phyloP scores from a whole-genome alignment of 2,888 invertebrate species.

The Catocala fraxini region DNA sequence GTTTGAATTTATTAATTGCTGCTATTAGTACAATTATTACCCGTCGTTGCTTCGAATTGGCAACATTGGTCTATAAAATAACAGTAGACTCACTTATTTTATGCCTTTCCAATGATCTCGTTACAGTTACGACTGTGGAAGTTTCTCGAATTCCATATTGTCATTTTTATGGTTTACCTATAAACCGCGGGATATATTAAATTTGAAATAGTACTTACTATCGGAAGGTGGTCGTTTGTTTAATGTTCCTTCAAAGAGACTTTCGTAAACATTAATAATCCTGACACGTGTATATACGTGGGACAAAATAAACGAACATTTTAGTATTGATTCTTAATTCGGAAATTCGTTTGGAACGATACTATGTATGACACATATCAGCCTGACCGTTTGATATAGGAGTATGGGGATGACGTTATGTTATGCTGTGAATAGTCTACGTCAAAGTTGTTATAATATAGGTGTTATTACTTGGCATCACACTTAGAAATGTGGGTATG shows the following conservation, averaged over 20 bases:
- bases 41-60: conserved; percentile 36
- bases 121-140: conserved; percentile 22
- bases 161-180: conserved; percentile 26
- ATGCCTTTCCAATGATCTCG: conserved; percentile 41
- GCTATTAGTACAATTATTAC: conserved; percentile 33
- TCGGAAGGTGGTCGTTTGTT: conserved; percentile 9
- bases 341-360: too few relatives aligned
- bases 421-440: too few relatives aligned
- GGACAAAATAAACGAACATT: too few relatives aligned
- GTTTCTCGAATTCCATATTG: conserved; percentile 21
- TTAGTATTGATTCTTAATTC: too few relatives aligned
- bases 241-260: conserved; percentile 9
- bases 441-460: too few relatives aligned
- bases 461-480: too few relatives aligned
- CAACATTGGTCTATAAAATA: conserved; percentile 38
- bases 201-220: conserved; percentile 17
- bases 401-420: too few relatives aligned
- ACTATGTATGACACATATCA: too few relatives aligned
- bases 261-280: conserved; percentile 4
- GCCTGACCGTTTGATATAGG: too few relatives aligned
- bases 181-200: conserved; percentile 16
- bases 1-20: conserved; percentile 32
- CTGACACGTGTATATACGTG: not conserved
- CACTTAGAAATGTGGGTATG: too few relatives aligned
- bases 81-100: conserved; percentile 32